phyloP scores from a whole-genome alignment of 2,888 invertebrate species.

The Hirtodrosophila trivittata region DNA sequence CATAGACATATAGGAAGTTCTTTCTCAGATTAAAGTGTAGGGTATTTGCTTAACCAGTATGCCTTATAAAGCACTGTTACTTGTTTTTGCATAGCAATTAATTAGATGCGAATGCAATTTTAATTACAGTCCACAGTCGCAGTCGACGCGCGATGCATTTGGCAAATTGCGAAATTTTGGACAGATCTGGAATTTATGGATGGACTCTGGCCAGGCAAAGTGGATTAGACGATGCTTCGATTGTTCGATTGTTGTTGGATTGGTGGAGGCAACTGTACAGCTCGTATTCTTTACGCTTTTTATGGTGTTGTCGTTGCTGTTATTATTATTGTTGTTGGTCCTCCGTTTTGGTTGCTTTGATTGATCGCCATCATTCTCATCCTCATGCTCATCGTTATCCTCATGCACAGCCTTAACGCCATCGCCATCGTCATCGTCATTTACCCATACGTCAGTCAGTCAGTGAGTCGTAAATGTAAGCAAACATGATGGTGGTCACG shows the following conservation, averaged over 20 bases:
- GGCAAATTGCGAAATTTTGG: constrained; percentile 65
- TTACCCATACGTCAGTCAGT: constrained; percentile 73
- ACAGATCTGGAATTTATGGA: constrained; percentile 66
- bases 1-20: too few species aligned
- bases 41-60: constrained; percentile 2
- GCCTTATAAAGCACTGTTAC: constrained; percentile 7
- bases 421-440: constrained; percentile 55
- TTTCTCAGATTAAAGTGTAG: too few species aligned
- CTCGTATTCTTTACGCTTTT: constrained; percentile 13
- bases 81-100: constrained; percentile 81
- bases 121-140: constrained; percentile 71
- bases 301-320: constrained; percentile 10
- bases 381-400: constrained; percentile 6
- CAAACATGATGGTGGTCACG: constrained; percentile 84
- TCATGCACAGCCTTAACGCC: constrained; percentile 14
- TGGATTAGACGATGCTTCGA: constrained; percentile 20
- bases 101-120: constrained; percentile 84
- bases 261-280: constrained; percentile 48
- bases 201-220: constrained; percentile 44
- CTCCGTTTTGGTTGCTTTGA: constrained; percentile 68
- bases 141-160: constrained; percentile 65
- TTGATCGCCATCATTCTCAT: constrained; percentile 74
- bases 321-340: constrained; percentile 37
- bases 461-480: constrained; percentile 81
- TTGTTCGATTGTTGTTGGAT: neutral